Conservation (phyloP, 2,113 vertebrate species). For the Micromys minutus region DNA sequence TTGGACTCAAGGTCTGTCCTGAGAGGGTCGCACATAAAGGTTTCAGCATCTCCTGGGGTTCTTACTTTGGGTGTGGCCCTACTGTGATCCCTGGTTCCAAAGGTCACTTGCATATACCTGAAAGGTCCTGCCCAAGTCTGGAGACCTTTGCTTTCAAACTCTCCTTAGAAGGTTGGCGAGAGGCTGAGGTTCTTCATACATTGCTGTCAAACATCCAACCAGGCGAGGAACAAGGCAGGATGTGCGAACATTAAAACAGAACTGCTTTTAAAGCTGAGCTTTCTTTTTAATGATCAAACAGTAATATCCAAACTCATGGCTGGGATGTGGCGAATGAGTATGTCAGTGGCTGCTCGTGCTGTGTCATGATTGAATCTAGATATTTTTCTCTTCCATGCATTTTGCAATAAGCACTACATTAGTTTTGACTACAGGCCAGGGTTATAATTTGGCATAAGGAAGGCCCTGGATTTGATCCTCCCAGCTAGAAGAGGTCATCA, state of each 20-base stretch:
- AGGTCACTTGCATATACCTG: fast-evolving
- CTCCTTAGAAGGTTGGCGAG: not conserved
- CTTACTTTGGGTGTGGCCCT: not conserved
- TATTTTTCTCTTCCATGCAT: not conserved
- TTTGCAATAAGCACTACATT: not conserved
- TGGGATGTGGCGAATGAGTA: not conserved
- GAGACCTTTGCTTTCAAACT: not conserved
- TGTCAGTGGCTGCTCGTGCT: not conserved
- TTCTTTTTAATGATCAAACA: not conserved
- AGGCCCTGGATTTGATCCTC: not conserved
- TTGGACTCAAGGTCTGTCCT: not conserved
- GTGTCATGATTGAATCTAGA: not conserved
- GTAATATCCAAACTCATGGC: not conserved
- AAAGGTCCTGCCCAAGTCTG: not conserved
- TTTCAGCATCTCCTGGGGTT: no score
- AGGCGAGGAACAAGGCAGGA: not conserved
- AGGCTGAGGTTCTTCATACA: not conserved
- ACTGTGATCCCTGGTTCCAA: no score
- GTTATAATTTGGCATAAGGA: not conserved
- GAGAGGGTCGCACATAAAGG: not conserved
- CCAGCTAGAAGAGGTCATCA: no score
- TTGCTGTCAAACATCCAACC: not conserved
- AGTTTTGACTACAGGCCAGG: not conserved
- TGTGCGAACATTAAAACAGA: not conserved
- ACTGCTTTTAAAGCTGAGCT: not conserved